Conservation (phyloP, 1,140 invertebrate species). For the Drosophila pruinosa region DNA sequence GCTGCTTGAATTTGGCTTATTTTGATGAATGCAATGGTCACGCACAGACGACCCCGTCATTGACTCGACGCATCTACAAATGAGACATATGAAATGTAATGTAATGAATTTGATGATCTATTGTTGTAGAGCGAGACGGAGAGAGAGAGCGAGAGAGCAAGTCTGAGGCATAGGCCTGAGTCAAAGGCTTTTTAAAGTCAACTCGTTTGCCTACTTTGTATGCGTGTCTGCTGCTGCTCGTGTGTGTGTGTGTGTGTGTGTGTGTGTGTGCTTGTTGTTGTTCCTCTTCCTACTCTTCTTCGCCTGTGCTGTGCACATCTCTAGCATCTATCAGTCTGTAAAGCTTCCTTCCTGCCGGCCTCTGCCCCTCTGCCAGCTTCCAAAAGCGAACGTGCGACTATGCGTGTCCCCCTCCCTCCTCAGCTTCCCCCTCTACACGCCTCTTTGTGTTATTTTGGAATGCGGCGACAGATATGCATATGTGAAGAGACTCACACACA, state of each 20-base stretch:
- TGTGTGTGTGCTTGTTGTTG: slow-evolving; percentile 6
- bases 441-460: slow-evolving; percentile 67
- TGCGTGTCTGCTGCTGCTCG: slow-evolving; percentile 50
- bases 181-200: slow-evolving; percentile 69
- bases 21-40: slow-evolving; percentile 60
- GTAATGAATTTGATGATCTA: slow-evolving; percentile 80
- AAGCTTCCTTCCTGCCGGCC: slow-evolving; percentile 75
- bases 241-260: slow-evolving; percentile 8
- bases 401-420: slow-evolving; percentile 38
- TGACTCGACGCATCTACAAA: slow-evolving; percentile 25
- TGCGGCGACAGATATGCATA: slow-evolving; percentile 76
- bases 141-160: neutral
- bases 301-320: slow-evolving; percentile 44
- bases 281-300: neutral
- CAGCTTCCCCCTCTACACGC: neutral
- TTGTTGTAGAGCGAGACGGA: slow-evolving; percentile 35
- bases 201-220: slow-evolving; percentile 70
- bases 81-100: slow-evolving; percentile 78
- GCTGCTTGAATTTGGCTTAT: slow-evolving; percentile 51
- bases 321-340: slow-evolving; percentile 78
- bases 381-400: slow-evolving; percentile 66
- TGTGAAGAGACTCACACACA: slow-evolving; percentile 37
- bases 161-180: slow-evolving; percentile 18
- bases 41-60: slow-evolving; percentile 41
- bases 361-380: too few relatives aligned